These are phyloP conservation scores for Cepaea hortensis DNA, from an alignment of 2,888 invertebrate genomes.

Conservation along the genomic window DNA sequence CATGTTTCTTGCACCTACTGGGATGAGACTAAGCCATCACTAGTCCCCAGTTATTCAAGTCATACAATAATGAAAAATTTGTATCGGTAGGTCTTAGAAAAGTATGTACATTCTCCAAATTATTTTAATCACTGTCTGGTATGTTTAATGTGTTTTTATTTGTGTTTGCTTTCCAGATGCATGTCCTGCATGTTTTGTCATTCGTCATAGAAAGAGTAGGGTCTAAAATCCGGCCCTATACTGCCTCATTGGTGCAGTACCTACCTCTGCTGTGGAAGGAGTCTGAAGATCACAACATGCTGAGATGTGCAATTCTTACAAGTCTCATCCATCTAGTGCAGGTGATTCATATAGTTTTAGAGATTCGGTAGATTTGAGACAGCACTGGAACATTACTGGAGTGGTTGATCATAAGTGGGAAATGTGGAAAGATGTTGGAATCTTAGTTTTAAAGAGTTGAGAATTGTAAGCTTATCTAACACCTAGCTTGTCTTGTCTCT, in stretches of 20 bases:
- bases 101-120: neutral
- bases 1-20: no score
- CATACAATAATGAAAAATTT: neutral
- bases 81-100: neutral
- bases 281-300: constrained; percentile 90
- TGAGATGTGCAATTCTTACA: constrained; percentile 91
- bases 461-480: no score
- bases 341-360: constrained; percentile 72
- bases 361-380: no score
- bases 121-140: neutral
- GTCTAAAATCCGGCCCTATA: constrained; percentile 83
- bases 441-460: neutral
- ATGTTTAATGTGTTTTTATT: neutral
- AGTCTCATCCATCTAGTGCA: constrained; percentile 91
- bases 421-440: no score
- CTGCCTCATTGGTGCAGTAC: constrained; percentile 85
- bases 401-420: no score
- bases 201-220: constrained; percentile 92
- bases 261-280: constrained; percentile 92
- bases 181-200: constrained; percentile 91
- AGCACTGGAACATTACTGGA: no score
- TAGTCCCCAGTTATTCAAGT: no score
- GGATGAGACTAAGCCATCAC: no score
- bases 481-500: no score
- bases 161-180: constrained; percentile 81